phyloP scores from a whole-genome alignment of 2,888 invertebrate species.

The Metacarcinus magister region DNA sequence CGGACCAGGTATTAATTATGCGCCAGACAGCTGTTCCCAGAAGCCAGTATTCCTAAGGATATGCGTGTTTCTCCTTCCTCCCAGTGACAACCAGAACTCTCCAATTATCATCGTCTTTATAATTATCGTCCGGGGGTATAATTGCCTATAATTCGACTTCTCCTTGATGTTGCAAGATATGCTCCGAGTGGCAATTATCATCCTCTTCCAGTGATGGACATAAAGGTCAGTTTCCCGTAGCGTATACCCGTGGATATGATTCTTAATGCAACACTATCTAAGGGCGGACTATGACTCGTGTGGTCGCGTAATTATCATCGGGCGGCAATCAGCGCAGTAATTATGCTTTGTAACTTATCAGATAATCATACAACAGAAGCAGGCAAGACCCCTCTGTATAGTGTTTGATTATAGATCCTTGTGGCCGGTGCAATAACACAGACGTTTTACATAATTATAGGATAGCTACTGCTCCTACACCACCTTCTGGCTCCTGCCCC shows the following conservation, averaged over 20 bases:
- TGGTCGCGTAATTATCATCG: conserved; percentile 71
- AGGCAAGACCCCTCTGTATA: conserved; percentile 71
- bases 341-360: conserved; percentile 79
- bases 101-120: conserved; percentile 78
- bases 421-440: conserved; percentile 74
- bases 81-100: conserved; percentile 80
- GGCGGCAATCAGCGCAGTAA: conserved; percentile 76
- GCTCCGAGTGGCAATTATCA: conserved; percentile 75
- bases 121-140: conserved; percentile 77
- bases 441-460: conserved; percentile 79
- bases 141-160: conserved; percentile 79
- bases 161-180: conserved; percentile 80
- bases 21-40: conserved; percentile 77
- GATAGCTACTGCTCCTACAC: conserved; percentile 67
- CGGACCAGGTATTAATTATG: conserved; percentile 72
- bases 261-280: conserved; percentile 76
- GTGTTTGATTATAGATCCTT: conserved; percentile 79
- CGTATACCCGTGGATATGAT: conserved; percentile 54
- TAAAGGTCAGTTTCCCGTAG: conserved; percentile 69
- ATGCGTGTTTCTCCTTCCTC: conserved; percentile 76
- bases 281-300: conserved; percentile 72
- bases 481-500: conserved; percentile 11
- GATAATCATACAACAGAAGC: conserved; percentile 80
- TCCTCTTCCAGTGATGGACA: conserved; percentile 67
- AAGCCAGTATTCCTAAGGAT: conserved; percentile 73